Evolutionary conservation across 1,140 invertebrate species (phyloP), one percentile per base, ranked within the genome.

Genomic region (Venturia canescens): DNA sequence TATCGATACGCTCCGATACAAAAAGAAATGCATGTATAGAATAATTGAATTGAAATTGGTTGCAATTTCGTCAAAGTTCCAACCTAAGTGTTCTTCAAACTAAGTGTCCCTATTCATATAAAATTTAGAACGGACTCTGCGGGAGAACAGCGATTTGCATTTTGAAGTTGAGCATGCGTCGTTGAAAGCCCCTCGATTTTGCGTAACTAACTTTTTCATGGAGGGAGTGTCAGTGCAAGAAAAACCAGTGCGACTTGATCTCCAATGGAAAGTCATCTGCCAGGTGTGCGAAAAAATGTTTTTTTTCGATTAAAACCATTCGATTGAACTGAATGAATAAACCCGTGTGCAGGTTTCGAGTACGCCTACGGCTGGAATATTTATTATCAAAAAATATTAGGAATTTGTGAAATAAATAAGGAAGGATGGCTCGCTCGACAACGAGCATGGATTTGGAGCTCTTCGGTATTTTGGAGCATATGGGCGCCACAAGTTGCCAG

Each of bases 341-440:
- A 72, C n/a, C n/a, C n/a, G n/a, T 80, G 71, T 72, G 60, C 4
- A 82, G 80, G 70, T 75, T 82, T 82, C 18, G 34, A 60, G 21
- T 75, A 82, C 26, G 76, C 80, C 9, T 67, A 78, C 44, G 76
- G 69, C 26, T 82, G 80, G 80, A 82, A 82, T 44, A 48, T 38
- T 27, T 67, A n/a, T 67, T 70, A 72, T 23, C 69, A 63, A 72
- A 75, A 9, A 27, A 27, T 23, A 70, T 82, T 67, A 70, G 80
- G 23, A 38, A 48, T 48, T 75, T 77, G 77, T 66, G 57, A 11
- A 70, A 82, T n/a, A 34, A n/a, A 34, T 0, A 38, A 75, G 16
- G 80, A 82, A 44, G 63, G 77, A 38, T 21, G 48, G 21, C 13
- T 82, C 18, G 50, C 26, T 21, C 13, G 4, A 1, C 4, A n/a